Conservation (phyloP, 1,140 invertebrate species). For the Solenopsis fugax region DNA sequence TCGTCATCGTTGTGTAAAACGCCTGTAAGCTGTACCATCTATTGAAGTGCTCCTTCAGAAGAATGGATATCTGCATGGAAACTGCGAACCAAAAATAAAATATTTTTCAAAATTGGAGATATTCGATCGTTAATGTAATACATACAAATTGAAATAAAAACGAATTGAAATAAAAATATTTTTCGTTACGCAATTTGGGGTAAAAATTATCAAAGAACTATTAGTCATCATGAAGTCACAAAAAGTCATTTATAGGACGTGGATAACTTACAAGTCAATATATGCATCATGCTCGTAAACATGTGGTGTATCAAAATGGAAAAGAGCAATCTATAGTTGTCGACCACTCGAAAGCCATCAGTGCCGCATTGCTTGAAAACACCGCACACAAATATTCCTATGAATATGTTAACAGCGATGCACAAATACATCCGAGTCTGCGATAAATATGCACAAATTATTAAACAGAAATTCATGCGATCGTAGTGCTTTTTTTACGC, state of each 20-base stretch:
- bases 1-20: constrained; percentile 95
- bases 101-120: no score
- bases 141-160: no score
- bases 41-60: constrained; percentile 97
- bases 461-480: neutral
- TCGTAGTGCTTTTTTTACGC: no score
- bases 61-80: constrained; percentile 95
- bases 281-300: constrained; percentile 95
- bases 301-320: constrained; percentile 94
- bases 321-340: constrained; percentile 94
- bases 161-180: no score
- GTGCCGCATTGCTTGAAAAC: constrained; percentile 91
- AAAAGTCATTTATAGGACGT: constrained; percentile 21
- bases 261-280: constrained; percentile 91
- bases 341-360: constrained; percentile 91
- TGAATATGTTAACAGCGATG: no score
- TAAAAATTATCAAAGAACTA: constrained; percentile 8
- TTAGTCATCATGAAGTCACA: neutral
- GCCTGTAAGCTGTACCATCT: constrained; percentile 98
- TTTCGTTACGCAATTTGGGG: neutral
- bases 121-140: no score
- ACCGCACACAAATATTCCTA: constrained; percentile 91
- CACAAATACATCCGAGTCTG: constrained; percentile 96
- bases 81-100: constrained; percentile 90
- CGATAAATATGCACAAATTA: neutral